Evolutionary conservation across 2,113 vertebrate genomes (phyloP), one percentile per base, ranked within the genome.

Genomic region (Chamaea fasciata): DNA sequence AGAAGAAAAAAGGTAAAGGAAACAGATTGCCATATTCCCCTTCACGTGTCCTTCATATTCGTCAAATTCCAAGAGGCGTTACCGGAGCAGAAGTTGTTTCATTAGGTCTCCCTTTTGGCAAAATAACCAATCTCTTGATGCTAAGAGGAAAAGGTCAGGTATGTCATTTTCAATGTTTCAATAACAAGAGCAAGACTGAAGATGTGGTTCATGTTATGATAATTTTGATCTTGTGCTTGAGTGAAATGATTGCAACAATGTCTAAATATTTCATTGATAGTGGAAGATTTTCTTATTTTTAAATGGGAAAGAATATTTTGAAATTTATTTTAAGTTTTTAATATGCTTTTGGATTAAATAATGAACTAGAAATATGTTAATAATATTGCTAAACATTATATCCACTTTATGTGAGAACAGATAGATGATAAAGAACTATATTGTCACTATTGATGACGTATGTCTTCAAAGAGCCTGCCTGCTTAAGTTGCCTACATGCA

Each of bases 61-160:
- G 98, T 84, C 98, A 98, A 89, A 97, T 99, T 98, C 98, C 98
- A 95, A 95, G 67, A 90, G 97, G 97, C 82, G 98, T 96, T 87
- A 98, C 98, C 15, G 98, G 98, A 97, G 94, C 97, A 86, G 99
- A 99, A 83, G 46, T 99, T 46, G 94, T 98, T 97, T 98, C 98
- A 74, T 95, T 99, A 98, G 98, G 97, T 76, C 68, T 98, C 77
- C 98, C 98, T 77, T 99, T 99, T 93, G 99, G 99, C 91, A 98
- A 97, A 98, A 98, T 99, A 96, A 98, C 98, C 60, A 99, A 99
- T 94, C 69, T 98, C 92, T 98, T 99, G 97, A 98, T 99, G 97
- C 97, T 99, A 35, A 98, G 97, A 97, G 96, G 95, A 89, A 98
- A 97, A 98, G 97, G 97, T 91, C 98, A 99, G 98, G 99, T 99